Conservation (phyloP, 2,113 vertebrate species). For the Phalacrocorax pelagicus region DNA sequence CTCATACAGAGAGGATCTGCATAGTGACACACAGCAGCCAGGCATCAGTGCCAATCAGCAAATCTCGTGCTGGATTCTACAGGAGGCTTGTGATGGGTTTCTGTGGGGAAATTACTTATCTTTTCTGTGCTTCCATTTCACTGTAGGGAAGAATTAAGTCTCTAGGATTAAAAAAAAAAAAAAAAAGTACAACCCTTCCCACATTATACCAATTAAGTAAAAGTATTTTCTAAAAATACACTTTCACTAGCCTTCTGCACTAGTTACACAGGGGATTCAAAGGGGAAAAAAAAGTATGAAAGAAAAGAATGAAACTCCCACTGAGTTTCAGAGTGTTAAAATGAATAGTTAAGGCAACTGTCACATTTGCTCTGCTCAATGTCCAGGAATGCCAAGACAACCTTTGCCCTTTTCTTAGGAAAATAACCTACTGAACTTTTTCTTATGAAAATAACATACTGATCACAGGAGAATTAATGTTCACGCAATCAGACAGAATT, state of each 20-base stretch:
- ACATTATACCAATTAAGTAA: neutral
- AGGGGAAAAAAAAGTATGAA: neutral
- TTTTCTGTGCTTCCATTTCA: neutral
- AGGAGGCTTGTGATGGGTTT: neutral
- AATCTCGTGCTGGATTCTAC: neutral
- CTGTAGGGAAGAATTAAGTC: neutral
- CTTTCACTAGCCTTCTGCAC: neutral
- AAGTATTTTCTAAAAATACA: neutral
- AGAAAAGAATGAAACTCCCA: neutral
- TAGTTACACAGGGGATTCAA: neutral
- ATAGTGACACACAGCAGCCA: neutral
- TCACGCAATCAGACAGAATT: conserved; percentile 1
- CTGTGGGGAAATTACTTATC: neutral
- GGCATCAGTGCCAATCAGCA: neutral
- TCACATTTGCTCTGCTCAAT: neutral
- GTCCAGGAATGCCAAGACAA: neutral
- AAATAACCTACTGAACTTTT: neutral
- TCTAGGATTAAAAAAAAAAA: neutral
- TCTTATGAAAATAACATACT: neutral
- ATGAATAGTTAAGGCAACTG: neutral
- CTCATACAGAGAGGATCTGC: neutral
- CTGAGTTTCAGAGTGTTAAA: neutral
- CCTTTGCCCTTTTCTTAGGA: neutral
- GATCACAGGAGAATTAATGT: neutral
- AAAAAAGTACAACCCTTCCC: neutral